These are phyloP conservation scores for Drymodes brunneopygia DNA, from an alignment of 2,113 vertebrate genomes.

Conservation along the genomic window DNA sequence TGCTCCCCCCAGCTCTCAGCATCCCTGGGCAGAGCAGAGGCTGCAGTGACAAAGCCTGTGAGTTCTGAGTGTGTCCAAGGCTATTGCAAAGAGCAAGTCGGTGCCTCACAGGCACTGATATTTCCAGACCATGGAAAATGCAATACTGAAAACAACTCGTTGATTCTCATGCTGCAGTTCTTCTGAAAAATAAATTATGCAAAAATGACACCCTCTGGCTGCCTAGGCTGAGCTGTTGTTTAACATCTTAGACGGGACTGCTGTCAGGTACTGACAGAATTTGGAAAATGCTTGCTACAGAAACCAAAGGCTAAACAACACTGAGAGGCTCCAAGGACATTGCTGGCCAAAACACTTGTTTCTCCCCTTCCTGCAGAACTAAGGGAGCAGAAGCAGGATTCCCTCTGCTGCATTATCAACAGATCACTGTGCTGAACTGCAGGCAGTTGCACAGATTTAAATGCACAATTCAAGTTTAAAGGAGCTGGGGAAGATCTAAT, in stretches of 20 bases:
- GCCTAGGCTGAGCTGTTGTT: neutral
- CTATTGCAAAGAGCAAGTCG: neutral
- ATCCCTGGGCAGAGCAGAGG: neutral
- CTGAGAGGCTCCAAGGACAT: neutral
- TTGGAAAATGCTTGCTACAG: neutral
- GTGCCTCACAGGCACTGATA: neutral
- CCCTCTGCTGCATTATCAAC: neutral
- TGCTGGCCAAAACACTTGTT: neutral
- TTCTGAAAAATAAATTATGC: neutral
- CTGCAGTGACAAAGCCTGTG: neutral
- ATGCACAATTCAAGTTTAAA: neutral
- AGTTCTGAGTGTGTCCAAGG: neutral
- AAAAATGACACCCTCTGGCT: neutral
- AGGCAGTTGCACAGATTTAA: neutral
- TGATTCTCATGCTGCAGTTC: neutral
- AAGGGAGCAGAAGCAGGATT: neutral
- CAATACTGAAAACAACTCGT: neutral
- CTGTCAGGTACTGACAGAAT: neutral
- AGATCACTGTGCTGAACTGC: neutral
- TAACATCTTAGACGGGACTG: neutral
- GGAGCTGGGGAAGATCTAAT: neutral
- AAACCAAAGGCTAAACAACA: neutral
- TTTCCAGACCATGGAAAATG: constrained; percentile 1
- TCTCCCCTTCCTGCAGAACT: neutral
- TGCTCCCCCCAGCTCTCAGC: neutral